Base-by-base conservation (phyloP, 2,797 vertebrate genomes). In the Semaprochilodus insignis region DNA sequence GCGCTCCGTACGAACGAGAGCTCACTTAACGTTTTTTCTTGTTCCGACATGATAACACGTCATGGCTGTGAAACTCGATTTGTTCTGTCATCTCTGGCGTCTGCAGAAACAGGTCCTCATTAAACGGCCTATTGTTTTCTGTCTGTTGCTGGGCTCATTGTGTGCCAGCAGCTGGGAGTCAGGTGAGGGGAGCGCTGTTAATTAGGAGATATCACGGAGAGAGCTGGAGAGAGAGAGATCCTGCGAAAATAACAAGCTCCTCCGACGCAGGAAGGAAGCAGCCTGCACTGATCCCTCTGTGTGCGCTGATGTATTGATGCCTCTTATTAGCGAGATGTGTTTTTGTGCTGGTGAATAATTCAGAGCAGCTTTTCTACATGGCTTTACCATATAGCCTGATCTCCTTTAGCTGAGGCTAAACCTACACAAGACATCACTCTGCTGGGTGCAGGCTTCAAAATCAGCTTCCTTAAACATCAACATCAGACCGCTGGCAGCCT, bases 151-250 rank as follows among this genome's bases (percentile, higher is more conserved):
- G n/a, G 25, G 17, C 34, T 75, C 36, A 63, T 48, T 52, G 70
- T 67, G 16, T 52, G 17, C 55, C 40, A 67, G 54, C 63, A n/a
- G 14, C 80, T 77, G 79, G 62, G 67, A 83, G 48, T 80, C 52
- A 66, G 77, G 62, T 74, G 73, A 82, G 62, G 62, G 6, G 51
- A 63, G 40, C 65, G 7, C 66, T 72, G 4, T 77, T 85, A 87
- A 83, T 86, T 85, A 86, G 51, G 70, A 81, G 84, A 79, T 85
- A 66, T 80, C 81, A 84, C 70, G 81, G 84, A 8, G 65, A 74
- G 70, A 74, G 36, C 25, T 78, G 77, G 40, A 31, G 63, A 83
- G 77, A 83, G 76, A 65, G 77, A 83, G 77, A 65, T 69, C 80
- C 78, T 80, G 69, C 81, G 74, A 84, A 85, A 84, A 85, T 83